Evolutionary conservation across 2,797 vertebrate species (phyloP), one percentile per base, ranked within the genome.

Genomic region (Masticophis lateralis): DNA sequence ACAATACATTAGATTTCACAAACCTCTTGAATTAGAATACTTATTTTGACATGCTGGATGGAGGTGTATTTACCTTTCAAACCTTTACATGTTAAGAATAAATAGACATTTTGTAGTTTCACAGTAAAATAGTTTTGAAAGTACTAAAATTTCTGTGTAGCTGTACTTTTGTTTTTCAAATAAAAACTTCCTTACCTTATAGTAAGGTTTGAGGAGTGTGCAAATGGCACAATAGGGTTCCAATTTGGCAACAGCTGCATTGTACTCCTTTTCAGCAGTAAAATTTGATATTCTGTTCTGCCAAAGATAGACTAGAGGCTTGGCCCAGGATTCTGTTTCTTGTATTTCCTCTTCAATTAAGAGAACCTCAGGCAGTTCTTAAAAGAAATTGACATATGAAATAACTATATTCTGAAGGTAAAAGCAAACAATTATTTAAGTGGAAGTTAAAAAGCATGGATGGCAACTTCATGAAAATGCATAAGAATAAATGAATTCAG

Each of bases 171-270:
- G 94, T 2, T 28, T 22, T 61, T 0, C 0, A 22, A 93, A 55
- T 69, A 69, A 10, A 28, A 90, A 37, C 8, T n/a, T 59, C 12
- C 92, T 97, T 98, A 99, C 99, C 98, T 99, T 99, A 95, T 98
- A 98, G 96, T 99, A 99, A 0, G 99, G 99, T 98, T 98, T 98
- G 91, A 99, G 98, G 94, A 99, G 98, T 9, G 98, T 98, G 96
- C 99, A 99, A 92, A 99, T 98, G 5, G 99, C 99, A 95, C 99
- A 99, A 94, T 98, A 94, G 0, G 99, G 99, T 91, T 98, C 97
- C 95, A 97, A 97, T 95, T 97, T 97, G 93, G 98, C 98, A 69
- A 98, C 98, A 1, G 97, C 96, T 94, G 98, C 97, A 86, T 99
- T 99, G 96, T 99, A 99, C 37, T 99, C 98, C 94, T 98, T 98